Evolutionary conservation across 2,888 invertebrate species (phyloP).

Genomic region (Saturnia japonica): DNA sequence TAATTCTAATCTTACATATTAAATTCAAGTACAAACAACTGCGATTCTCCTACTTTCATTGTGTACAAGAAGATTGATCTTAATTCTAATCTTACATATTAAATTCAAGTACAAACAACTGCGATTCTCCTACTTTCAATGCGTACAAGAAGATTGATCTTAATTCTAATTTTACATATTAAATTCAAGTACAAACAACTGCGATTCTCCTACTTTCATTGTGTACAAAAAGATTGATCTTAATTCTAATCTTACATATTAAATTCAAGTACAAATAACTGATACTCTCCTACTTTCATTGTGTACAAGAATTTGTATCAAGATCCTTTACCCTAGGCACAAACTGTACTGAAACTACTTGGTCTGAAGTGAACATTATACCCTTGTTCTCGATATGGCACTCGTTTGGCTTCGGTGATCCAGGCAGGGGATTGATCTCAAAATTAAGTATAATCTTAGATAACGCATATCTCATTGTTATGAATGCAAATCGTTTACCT

Average conservation of each 20-base stretch:
- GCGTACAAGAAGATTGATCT: too few relatives aligned
- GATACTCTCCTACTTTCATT: neutral
- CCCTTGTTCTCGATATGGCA: constrained; percentile 27
- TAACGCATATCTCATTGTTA: constrained; percentile 28
- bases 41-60: too few relatives aligned
- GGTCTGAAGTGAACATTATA: constrained; percentile 29
- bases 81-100: too few relatives aligned
- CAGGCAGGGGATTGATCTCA: constrained; percentile 26
- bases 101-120: too few relatives aligned
- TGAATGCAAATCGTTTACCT: constrained; percentile 32
- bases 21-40: too few relatives aligned
- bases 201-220: neutral
- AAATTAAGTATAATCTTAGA: constrained; percentile 31
- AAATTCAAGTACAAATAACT: neutral
- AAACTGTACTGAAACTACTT: constrained; percentile 26
- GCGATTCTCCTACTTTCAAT: too few relatives aligned
- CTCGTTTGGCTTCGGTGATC: constrained; percentile 27
- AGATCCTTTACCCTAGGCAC: constrained; percentile 22
- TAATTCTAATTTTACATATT: too few relatives aligned
- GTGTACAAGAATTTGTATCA: neutral
- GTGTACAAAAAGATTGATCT: too few relatives aligned
- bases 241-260: too few relatives aligned
- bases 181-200: neutral
- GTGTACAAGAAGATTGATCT: too few relatives aligned
- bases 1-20: too few relatives aligned